These are phyloP conservation scores for Leptinotarsa rubiginosa DNA, from an alignment of 2,888 invertebrate genomes.

Conservation along the genomic window DNA sequence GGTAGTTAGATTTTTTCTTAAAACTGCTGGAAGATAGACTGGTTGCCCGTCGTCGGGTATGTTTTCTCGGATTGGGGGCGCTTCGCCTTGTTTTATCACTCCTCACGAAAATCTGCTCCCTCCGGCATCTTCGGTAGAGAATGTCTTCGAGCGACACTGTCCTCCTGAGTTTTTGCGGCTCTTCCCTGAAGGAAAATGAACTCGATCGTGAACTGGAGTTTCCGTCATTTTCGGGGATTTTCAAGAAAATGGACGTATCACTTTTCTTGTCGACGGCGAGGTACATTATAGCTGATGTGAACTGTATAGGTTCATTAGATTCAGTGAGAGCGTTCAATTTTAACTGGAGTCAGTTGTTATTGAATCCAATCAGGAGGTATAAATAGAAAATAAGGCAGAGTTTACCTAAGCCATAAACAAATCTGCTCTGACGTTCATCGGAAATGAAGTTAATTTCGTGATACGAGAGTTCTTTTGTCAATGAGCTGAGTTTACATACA, in stretches of 20 bases:
- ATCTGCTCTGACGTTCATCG: constrained; percentile 33
- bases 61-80: constrained; percentile 34
- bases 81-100: constrained; percentile 35
- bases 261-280: constrained; percentile 28
- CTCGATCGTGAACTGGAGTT: constrained; percentile 31
- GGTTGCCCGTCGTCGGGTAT: constrained; percentile 8
- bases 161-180: constrained; percentile 24
- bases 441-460: constrained; percentile 4
- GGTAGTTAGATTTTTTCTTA: constrained; percentile 19
- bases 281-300: constrained; percentile 32
- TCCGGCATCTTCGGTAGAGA: constrained; percentile 24
- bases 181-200: constrained; percentile 29
- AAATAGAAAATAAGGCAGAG: constrained; percentile 42
- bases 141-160: constrained; percentile 42
- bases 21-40: not conserved
- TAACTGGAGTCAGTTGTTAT: constrained; percentile 41
- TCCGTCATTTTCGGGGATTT: constrained; percentile 33
- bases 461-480: not conserved
- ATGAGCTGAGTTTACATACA: too few relatives aligned
- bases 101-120: constrained; percentile 29
- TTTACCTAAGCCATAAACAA: constrained; percentile 40
- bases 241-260: constrained; percentile 33
- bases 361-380: constrained; percentile 38
- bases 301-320: constrained; percentile 19
- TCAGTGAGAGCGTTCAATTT: constrained; percentile 39